A percentile compares a stretch with the other conserved stretches of the same genome.
Conservation (phyloP, 2,797 vertebrate genomes). For the Poeciliopsis paucimaculata region DNA sequence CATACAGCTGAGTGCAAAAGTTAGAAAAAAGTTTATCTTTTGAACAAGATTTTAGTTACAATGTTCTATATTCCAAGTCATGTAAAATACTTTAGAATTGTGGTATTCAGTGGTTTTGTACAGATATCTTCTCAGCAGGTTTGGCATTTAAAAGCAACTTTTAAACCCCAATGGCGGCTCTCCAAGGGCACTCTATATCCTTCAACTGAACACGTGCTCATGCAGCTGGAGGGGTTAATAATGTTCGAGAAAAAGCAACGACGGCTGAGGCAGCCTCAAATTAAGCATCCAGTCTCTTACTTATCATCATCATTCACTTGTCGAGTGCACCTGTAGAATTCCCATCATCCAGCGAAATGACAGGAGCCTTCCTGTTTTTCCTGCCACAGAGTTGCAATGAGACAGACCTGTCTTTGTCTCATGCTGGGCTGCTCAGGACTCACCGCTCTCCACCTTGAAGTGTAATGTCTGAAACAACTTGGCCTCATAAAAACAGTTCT, state of each 20-base stretch:
- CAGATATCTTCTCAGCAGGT: not conserved
- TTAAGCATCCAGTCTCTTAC: slow-evolving; percentile 60
- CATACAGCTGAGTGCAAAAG: not conserved
- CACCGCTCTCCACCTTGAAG: slow-evolving; percentile 34
- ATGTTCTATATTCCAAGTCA: not conserved
- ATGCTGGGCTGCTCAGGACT: slow-evolving; percentile 13
- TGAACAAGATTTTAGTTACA: not conserved
- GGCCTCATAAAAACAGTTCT: slow-evolving; percentile 27
- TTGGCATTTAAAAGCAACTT: slow-evolving; percentile 5
- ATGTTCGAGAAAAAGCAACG: slow-evolving; percentile 44
- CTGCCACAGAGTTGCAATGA: slow-evolving; percentile 33
- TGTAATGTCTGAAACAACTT: slow-evolving; percentile 58
- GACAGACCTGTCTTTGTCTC: slow-evolving; percentile 72
- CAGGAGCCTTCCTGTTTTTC: slow-evolving; percentile 61
- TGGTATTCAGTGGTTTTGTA: not conserved
- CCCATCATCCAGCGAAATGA: slow-evolving; percentile 58
- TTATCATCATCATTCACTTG: slow-evolving; percentile 79
- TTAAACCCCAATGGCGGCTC: not conserved
- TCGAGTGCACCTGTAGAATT: slow-evolving; percentile 71
- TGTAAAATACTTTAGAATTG: not conserved
- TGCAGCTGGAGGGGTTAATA: slow-evolving; percentile 48
- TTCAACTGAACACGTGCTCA: not conserved
- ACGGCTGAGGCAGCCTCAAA: slow-evolving; percentile 51
- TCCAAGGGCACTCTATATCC: slow-evolving; percentile 6
- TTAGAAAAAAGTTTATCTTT: not conserved